Evolutionary conservation across 2,797 vertebrate genomes (phyloP).

Genomic region (Ctenopoma multispine): DNA sequence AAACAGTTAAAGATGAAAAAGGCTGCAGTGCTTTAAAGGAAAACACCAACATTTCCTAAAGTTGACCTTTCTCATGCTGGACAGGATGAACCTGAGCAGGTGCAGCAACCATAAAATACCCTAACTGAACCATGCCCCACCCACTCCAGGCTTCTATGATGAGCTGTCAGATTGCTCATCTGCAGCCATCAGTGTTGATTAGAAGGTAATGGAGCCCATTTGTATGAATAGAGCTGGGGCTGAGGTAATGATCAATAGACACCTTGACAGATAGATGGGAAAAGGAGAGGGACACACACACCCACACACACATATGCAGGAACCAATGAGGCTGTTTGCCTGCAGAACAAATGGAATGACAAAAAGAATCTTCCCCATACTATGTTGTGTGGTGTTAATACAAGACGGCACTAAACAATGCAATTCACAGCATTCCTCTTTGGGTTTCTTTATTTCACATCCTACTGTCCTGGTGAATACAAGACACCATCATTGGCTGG

Average conservation of each 20-base stretch:
- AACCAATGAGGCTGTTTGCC: conserved; percentile 78
- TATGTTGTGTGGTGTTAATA: conserved; percentile 78
- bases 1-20: conserved; percentile 17
- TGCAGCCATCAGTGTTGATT: conserved; percentile 83
- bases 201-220: conserved; percentile 83
- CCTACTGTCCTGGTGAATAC: conserved; percentile 32
- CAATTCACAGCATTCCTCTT: conserved; percentile 60
- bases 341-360: conserved; percentile 84
- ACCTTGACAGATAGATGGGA: conserved; percentile 81
- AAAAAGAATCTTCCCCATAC: conserved; percentile 80
- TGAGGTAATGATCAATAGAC: conserved; percentile 83
- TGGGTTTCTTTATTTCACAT: conserved; percentile 49
- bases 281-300: conserved; percentile 47
- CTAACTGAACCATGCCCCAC: conserved; percentile 37
- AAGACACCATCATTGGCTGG: conserved; percentile 55
- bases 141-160: conserved; percentile 67
- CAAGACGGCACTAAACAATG: conserved; percentile 82
- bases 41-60: conserved; percentile 39
- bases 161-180: conserved; percentile 82
- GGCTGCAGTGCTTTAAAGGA: conserved; percentile 3
- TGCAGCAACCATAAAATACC: conserved; percentile 48
- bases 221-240: conserved; percentile 81
- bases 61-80: conserved; percentile 52
- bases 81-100: conserved; percentile 53
- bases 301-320: conserved; percentile 50